Percentiles rank a stretch among this genome's conserved stretches.
These are phyloP conservation scores for Arothron firmamentum DNA, from an alignment of 2,113 vertebrate genomes.

Conservation along the genomic window DNA sequence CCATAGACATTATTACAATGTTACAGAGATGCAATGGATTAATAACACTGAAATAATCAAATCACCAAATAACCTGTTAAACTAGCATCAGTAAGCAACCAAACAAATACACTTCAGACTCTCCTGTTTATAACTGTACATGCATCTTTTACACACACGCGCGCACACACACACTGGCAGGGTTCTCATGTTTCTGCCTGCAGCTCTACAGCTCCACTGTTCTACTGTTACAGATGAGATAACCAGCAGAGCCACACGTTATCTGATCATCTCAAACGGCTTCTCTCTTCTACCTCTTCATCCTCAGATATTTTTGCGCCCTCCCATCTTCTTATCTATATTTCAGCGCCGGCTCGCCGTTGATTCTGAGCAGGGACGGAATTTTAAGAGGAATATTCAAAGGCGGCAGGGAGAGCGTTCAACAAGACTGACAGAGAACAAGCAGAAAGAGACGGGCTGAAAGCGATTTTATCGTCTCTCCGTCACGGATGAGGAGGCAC, in stretches of 20 bases:
- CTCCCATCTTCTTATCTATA: too few species aligned
- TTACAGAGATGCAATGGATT: not conserved
- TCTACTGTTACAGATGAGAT: slow-evolving; percentile 26
- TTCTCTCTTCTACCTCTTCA: slow-evolving; percentile 2
- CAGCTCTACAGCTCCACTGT: slow-evolving; percentile 30
- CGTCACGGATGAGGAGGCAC: slow-evolving; percentile 32
- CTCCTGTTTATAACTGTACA: not conserved
- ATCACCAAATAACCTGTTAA: too few species aligned
- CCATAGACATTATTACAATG: too few species aligned
- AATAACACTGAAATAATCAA: too few species aligned
- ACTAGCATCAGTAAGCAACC: not conserved
- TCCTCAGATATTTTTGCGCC: not conserved
- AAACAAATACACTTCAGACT: not conserved
- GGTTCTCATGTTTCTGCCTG: slow-evolving; percentile 32
- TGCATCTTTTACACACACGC: not conserved
- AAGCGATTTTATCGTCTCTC: slow-evolving; percentile 36
- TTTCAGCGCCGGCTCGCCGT: too few species aligned
- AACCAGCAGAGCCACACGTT: slow-evolving; percentile 27
- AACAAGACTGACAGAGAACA: not conserved
- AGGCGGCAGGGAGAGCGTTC: not conserved
- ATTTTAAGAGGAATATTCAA: too few species aligned
- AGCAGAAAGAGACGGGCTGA: slow-evolving; percentile 4
- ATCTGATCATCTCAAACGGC: slow-evolving; percentile 39
- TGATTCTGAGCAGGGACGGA: too few species aligned
- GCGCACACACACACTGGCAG: not conserved